Base-by-base conservation (phyloP, 2,113 vertebrate genomes). In the Kryptolebias marmoratus region DNA sequence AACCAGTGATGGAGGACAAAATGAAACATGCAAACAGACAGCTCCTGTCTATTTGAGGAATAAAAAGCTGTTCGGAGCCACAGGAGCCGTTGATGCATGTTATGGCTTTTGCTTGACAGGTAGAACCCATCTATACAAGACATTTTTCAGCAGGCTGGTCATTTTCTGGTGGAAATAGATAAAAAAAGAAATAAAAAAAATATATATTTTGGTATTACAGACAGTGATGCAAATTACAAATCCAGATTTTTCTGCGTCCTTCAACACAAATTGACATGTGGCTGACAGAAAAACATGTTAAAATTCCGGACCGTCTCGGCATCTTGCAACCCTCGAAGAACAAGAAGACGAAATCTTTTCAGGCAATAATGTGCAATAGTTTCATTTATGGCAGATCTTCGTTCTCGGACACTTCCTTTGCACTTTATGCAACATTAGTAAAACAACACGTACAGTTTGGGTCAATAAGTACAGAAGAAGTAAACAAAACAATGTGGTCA, bases 361-460 rank as follows among this genome's bases (percentile, higher is more conserved):
- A 82, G 73, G 80, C 63, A 83, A 71, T 54, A 66, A 82, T 39
- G 66, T 56, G 77, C 18, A 63, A 73, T 65, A 79, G 28, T 73
- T 64, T 79, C 14, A 61, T 53, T 74, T 64, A 84, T 89, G 85
- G 83, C 90, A 84, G 64, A 76, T 50, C 81, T 73, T 85, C 87
- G 79, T 75, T 82, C 59, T 27, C 18, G 87, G 85, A 83, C 85
- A 89, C 85, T 88, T 87, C 54, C 71, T 65, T 68, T 31, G 42
- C 42, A 72, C 62, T 80, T 39, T 67, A 77, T 55, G 64, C 12
- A 32, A 66, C 11, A 31, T 11, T 0, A 32, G n/a, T 60, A 45
- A 73, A 64, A 50, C 60, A 45, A n/a, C 16, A 72, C 5, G 16
- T 69, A 71, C 28, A 58, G 48, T 72, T 72, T 64, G 13, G 61